Percentiles rank a stretch among this genome's conserved stretches.
These are phyloP conservation scores for Mustela nigripes DNA, from an alignment of 2,113 vertebrate species.

Conservation along the genomic window DNA sequence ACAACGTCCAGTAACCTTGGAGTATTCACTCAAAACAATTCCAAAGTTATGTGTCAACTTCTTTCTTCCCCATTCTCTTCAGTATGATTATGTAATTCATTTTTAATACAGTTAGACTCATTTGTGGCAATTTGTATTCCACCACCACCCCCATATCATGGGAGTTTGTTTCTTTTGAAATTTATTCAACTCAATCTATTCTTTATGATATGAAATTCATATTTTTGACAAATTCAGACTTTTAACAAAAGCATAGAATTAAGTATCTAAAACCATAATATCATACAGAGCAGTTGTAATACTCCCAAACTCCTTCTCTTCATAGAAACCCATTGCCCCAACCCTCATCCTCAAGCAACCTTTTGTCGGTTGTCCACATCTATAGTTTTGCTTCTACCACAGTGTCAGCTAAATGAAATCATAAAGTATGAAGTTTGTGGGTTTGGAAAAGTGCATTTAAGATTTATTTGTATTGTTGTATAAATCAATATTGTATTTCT, in stretches of 20 bases:
- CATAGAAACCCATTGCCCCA: not conserved
- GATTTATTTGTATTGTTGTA: not conserved
- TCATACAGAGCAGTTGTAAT: not conserved
- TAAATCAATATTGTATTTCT: not conserved
- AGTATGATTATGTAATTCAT: not conserved
- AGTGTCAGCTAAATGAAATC: not conserved
- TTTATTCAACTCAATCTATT: not conserved
- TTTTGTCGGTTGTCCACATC: not conserved
- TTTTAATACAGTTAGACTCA: not conserved
- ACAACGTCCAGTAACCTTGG: not conserved
- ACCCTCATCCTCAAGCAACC: not conserved
- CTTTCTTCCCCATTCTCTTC: not conserved
- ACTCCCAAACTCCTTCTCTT: not conserved
- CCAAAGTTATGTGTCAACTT: not conserved
- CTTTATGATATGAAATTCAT: not conserved
- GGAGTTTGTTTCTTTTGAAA: not conserved
- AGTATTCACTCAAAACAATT: not conserved
- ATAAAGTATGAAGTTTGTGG: not conserved
- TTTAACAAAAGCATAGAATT: not conserved
- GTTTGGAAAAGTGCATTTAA: not conserved
- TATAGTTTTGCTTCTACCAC: not conserved
- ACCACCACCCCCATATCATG: not conserved
- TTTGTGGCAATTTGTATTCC: not conserved
- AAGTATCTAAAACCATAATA: not conserved
- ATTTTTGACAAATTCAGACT: not conserved